phyloP scores from a whole-genome alignment of 2,888 invertebrate species.

The Lasius fuliginosus region DNA sequence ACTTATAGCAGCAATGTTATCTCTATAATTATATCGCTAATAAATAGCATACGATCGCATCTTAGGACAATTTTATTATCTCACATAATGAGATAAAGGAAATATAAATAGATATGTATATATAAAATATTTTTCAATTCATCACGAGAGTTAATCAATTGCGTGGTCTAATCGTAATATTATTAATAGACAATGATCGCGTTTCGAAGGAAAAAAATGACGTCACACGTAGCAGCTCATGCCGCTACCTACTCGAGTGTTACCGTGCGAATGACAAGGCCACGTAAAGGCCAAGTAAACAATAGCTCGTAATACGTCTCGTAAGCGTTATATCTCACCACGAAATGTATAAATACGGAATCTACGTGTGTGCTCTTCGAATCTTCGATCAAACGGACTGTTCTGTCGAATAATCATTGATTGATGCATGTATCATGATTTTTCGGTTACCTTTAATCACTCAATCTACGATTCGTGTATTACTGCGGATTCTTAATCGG shows the following conservation, averaged over 20 bases:
- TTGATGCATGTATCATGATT: background rate
- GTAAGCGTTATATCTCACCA: background rate
- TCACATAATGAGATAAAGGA: background rate
- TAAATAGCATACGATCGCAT: background rate
- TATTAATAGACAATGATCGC: conserved; percentile 3
- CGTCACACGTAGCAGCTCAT: background rate
- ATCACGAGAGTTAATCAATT: background rate
- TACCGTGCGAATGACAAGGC: background rate
- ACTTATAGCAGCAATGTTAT: background rate
- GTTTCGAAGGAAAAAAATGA: background rate
- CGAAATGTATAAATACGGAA: background rate
- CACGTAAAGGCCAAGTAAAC: background rate
- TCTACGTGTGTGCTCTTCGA: background rate
- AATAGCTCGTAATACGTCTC: background rate
- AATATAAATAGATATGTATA: too few relatives aligned
- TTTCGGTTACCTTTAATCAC: background rate
- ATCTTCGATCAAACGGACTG: background rate
- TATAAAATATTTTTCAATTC: too few relatives aligned
- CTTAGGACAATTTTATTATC: background rate
- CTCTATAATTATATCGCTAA: background rate
- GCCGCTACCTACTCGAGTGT: background rate
- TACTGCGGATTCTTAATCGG: background rate
- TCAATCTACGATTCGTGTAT: background rate
- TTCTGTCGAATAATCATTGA: background rate
- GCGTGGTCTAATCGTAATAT: background rate